These are phyloP conservation scores for Vollenhovia emeryi DNA, from an alignment of 1,140 invertebrate species.

Conservation along the genomic window DNA sequence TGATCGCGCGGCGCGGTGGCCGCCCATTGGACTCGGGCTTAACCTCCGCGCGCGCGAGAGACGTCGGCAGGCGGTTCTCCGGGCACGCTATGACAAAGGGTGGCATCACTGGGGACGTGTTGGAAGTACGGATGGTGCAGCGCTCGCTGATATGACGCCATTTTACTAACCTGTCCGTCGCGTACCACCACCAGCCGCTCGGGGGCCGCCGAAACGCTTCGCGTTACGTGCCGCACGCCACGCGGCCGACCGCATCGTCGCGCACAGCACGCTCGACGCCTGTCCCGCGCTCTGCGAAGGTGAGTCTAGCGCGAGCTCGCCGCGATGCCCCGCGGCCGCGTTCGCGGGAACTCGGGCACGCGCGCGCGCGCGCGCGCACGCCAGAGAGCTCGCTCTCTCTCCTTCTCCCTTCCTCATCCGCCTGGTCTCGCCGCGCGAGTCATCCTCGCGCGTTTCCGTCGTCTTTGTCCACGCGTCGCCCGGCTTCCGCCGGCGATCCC, in stretches of 20 bases:
- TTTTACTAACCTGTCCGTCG: conserved; percentile 87
- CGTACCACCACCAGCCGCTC: conserved; percentile 72
- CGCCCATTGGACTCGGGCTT: conserved; percentile 42
- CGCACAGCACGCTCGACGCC: not conserved
- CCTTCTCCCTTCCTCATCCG: not conserved
- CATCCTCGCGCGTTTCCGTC: conserved; percentile 48
- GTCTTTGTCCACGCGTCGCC: not conserved
- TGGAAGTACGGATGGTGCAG: conserved; percentile 76
- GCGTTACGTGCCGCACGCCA: conserved; percentile 29
- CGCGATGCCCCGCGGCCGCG: not conserved
- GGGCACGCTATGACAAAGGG: conserved; percentile 75
- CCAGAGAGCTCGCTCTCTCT: too few relatives aligned
- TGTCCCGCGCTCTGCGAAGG: not conserved
- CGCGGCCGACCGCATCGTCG: conserved; percentile 15
- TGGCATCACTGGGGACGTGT: conserved; percentile 79
- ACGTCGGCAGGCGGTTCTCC: not conserved
- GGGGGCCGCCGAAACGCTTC: conserved; percentile 40
- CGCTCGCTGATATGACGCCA: conserved; percentile 84
- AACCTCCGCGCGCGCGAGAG: conserved; percentile 74
- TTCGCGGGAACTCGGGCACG: not conserved
- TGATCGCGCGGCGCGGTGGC: too few relatives aligned
- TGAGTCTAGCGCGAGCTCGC: conserved; percentile 22
- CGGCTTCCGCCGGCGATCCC: not conserved
- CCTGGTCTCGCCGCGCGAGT: not conserved
- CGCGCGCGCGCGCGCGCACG: not conserved